Evolutionary conservation across 1,140 invertebrate species (phyloP).

Genomic region (Hylaeus volcanicus): DNA sequence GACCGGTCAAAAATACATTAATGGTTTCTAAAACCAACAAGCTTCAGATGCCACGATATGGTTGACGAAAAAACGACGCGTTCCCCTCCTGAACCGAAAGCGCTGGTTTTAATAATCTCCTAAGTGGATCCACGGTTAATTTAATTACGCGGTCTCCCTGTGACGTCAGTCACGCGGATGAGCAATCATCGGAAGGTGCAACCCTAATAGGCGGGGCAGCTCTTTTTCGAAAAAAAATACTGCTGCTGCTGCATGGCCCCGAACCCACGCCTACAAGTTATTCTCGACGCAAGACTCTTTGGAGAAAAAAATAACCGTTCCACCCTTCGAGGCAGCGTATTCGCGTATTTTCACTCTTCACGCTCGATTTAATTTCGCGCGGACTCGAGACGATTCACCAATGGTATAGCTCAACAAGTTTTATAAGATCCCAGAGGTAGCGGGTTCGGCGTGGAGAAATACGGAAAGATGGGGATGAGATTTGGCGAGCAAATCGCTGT

Average conservation of each 20-base stretch:
- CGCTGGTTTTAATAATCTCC: slow-evolving; percentile 13
- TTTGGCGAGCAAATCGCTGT: no score
- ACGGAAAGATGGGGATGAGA: no score
- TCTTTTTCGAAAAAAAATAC: slow-evolving; percentile 30
- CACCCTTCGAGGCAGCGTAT: no score
- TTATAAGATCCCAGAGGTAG: no score
- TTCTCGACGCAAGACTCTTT: background rate
- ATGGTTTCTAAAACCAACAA: no score
- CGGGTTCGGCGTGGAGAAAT: no score
- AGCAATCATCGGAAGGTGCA: slow-evolving; percentile 31
- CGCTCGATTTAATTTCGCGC: background rate
- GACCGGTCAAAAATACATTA: no score
- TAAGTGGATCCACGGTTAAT: slow-evolving; percentile 23
- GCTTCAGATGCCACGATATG: no score
- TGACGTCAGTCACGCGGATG: slow-evolving; percentile 34
- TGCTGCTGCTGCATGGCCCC: background rate
- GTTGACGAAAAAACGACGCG: no score
- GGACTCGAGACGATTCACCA: no score
- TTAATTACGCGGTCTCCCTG: slow-evolving; percentile 16
- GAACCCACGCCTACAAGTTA: slow-evolving; percentile 1
- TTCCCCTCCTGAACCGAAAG: background rate
- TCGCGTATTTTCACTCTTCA: background rate
- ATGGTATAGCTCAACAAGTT: no score
- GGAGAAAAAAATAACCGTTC: background rate
- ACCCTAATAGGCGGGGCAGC: slow-evolving; percentile 20